Base-by-base conservation (phyloP, 2,888 invertebrate species). In the Torymus texanus region DNA sequence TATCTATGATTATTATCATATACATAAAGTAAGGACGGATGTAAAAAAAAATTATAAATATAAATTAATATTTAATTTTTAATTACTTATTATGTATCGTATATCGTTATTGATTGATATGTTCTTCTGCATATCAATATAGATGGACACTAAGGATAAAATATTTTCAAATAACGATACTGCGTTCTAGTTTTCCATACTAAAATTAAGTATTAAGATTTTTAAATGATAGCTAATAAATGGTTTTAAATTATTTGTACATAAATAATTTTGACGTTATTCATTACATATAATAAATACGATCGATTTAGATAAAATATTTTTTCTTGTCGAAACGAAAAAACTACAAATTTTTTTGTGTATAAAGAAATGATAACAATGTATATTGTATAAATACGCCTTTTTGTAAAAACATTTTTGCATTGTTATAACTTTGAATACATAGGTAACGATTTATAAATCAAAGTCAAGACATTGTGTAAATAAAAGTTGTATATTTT, bases 401-500 rank as follows among this genome's bases (percentile, higher is more conserved):
- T 8, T 41, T 59, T 61, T 62, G 16, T 70, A 61, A 62, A 63
- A n/a, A 61, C 51, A 70, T 56, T 76, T 76, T 76, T 75, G 21
- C 58, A 75, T 59, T 24, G 53, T 59, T 76, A 58, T 56, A 18
- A 62, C 24, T 63, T 70, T 76, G 18, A 50, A 75, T 74, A 53
- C 50, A 13, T 61, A 16, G 61, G 24, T 67, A 67, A 67, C 50
- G 14, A 70, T 18, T 16, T 76, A 56, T 50, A 76, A n/a, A 70
- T 62, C 13, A 75, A 62, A 18, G 16, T 76, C 29, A 76, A 66
- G 16, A 53, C 56, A 41, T 41, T 18, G 13, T 75, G 75, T 75
- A 75, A 75, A 75, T 75, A 75, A 59, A 75, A 74, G 65, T 74
- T 65, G 58, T 75, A 75, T 67, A 75, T 75, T 75, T 75, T 75